Conservation (phyloP, 1,140 invertebrate genomes). For the Diachasmimorpha longicaudata region DNA sequence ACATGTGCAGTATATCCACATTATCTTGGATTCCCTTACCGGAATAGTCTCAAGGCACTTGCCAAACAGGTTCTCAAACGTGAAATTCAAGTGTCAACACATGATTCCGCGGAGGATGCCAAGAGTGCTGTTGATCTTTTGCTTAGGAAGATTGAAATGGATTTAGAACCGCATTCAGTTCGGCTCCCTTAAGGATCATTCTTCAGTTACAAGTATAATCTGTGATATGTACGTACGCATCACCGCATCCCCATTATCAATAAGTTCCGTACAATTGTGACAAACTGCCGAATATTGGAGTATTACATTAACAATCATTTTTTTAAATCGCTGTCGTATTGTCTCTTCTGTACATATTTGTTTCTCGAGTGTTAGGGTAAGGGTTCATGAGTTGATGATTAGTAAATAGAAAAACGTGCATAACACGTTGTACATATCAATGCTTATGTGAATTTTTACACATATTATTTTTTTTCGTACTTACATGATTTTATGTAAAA, state of each 20-base stretch:
- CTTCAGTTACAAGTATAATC: slow-evolving; percentile 42
- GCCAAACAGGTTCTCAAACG: slow-evolving; percentile 72
- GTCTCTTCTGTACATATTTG: background rate
- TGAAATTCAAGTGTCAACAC: slow-evolving; percentile 78
- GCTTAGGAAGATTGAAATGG: slow-evolving; percentile 72
- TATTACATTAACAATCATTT: too few species aligned
- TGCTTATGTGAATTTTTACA: background rate
- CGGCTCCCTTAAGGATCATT: background rate
- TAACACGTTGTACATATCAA: background rate
- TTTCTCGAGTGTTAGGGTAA: background rate
- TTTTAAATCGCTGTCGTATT: too few species aligned
- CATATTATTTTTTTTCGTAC: background rate
- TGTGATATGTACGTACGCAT: slow-evolving; percentile 39
- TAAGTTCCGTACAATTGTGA: background rate
- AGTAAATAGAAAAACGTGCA: background rate
- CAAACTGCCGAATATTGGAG: too few species aligned
- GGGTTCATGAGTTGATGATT: too few species aligned
- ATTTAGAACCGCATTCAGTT: slow-evolving; percentile 44
- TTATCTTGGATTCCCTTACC: slow-evolving; percentile 75
- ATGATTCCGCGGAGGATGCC: slow-evolving; percentile 91
- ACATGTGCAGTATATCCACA: slow-evolving; percentile 88
- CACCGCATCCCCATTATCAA: background rate
- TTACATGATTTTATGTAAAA: background rate
- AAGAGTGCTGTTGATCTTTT: slow-evolving; percentile 83
- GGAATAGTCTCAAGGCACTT: slow-evolving; percentile 79